phyloP scores from a whole-genome alignment of 2,113 vertebrate genomes.

The Elachura formosa region DNA sequence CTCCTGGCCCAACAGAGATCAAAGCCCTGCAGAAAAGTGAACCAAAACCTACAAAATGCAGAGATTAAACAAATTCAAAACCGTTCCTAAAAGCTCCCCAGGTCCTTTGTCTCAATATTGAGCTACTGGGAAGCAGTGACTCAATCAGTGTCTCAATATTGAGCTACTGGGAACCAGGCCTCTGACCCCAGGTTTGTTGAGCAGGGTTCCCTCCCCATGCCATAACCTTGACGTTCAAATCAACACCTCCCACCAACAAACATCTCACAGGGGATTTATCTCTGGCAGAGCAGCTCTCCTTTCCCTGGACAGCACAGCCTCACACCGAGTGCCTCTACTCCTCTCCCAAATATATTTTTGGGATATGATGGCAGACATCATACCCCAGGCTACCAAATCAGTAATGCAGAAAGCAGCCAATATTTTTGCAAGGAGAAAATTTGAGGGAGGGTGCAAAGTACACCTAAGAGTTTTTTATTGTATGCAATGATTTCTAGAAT shows the following conservation, averaged over 20 bases:
- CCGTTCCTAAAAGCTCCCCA: neutral
- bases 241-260: neutral
- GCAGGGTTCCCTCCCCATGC: neutral
- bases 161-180: rapidly evolving
- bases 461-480: neutral
- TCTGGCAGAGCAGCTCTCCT: neutral
- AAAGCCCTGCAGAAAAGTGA: neutral
- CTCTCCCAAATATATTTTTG: neutral
- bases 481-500: neutral
- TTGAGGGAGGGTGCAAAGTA: neutral
- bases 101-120: neutral
- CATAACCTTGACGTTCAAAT: neutral
- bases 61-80: neutral
- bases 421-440: neutral
- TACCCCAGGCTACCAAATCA: neutral
- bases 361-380: neutral
- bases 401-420: neutral
- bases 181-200: neutral
- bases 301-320: neutral
- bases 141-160: neutral
- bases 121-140: neutral
- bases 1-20: neutral
- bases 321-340: rapidly evolving
- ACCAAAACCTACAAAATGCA: neutral
- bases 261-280: neutral